Conservation (phyloP, 2,797 vertebrate species). For the Platalea minor region DNA sequence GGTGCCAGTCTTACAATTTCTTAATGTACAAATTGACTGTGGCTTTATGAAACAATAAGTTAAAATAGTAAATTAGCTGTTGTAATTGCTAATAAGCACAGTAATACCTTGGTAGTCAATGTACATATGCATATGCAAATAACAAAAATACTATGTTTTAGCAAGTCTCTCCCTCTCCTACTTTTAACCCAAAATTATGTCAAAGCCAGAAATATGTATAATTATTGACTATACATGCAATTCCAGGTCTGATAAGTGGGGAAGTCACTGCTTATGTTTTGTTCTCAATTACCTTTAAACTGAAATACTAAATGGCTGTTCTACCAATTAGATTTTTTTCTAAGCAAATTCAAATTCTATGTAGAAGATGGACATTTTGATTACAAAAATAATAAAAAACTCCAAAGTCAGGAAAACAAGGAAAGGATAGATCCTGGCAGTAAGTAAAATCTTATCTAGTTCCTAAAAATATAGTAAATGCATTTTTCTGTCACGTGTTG, state of each 20-base stretch:
- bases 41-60: neutral
- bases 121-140: neutral
- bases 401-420: neutral
- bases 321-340: neutral
- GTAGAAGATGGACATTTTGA: neutral
- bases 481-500: neutral
- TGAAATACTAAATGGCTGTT: neutral
- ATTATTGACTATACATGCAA: neutral
- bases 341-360: neutral
- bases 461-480: neutral
- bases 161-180: neutral
- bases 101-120: neutral
- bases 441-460: neutral
- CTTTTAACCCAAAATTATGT: neutral
- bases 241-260: neutral
- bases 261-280: neutral
- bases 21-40: neutral
- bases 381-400: neutral
- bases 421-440: neutral
- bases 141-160: neutral
- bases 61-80: neutral
- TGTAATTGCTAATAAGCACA: neutral
- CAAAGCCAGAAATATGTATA: neutral
- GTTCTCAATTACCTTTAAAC: neutral
- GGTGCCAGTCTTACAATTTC: neutral